A percentile compares a stretch with the other conserved stretches of the same genome.
These are phyloP conservation scores for Neodiprion fabricii DNA, from an alignment of 1,140 invertebrate genomes.

Conservation along the genomic window DNA sequence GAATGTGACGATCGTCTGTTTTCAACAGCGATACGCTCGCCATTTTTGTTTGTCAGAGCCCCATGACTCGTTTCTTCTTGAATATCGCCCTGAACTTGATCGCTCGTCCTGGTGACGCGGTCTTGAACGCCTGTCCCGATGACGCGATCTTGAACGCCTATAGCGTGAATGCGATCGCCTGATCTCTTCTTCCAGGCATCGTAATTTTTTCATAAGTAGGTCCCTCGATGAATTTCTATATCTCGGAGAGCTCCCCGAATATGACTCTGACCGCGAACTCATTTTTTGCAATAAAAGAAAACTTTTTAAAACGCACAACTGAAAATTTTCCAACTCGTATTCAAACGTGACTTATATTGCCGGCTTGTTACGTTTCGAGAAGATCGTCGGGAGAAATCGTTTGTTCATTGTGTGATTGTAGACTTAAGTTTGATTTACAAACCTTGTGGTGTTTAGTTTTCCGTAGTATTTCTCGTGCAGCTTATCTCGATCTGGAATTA, in stretches of 20 bases:
- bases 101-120: conserved; percentile 15
- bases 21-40: conserved; percentile 21
- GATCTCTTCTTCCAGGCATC: neutral
- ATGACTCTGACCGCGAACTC: neutral
- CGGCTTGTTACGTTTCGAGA: too few species aligned
- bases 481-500: too few species aligned
- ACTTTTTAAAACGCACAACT: conserved; percentile 9
- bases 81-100: conserved; percentile 7
- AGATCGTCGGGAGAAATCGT: too few species aligned
- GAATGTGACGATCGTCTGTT: conserved; percentile 23
- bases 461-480: too few species aligned
- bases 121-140: conserved; percentile 8
- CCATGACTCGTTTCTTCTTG: conserved; percentile 9
- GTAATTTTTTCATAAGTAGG: neutral
- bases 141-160: neutral
- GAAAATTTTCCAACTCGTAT: conserved; percentile 20
- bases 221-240: neutral
- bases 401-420: too few species aligned
- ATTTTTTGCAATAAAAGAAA: conserved; percentile 9
- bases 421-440: too few species aligned
- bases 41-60: conserved; percentile 17
- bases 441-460: too few species aligned
- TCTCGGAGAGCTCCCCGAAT: neutral
- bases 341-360: conserved; percentile 11
- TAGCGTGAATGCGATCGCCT: neutral